Evolutionary conservation across 2,113 vertebrate species (phyloP), one percentile per base, ranked within the genome.

Genomic region (Pheucticus melanocephalus): DNA sequence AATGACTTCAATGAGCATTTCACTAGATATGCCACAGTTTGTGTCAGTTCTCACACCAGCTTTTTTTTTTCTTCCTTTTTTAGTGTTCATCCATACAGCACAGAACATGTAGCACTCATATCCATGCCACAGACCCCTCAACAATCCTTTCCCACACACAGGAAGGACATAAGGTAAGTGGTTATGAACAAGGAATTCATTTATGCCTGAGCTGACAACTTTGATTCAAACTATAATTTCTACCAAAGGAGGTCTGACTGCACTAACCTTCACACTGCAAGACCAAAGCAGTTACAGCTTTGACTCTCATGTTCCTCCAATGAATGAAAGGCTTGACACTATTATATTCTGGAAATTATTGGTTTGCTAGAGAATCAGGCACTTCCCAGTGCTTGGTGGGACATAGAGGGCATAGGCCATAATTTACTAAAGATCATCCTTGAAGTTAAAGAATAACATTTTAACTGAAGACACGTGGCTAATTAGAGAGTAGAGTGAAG

Each of bases 71-170:
- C 8, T 56, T 2, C 7, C 4, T 40, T 30, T 30, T 63, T 39
- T 33, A 48, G 12, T 5, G 15, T 4, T 84, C n/a, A 78, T 13
- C 33, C 20, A 31, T 40, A 63, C 12, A 15, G 12, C 53, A 75
- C 31, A 47, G 30, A 76, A 70, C 5, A 47, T 0, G 0, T 1
- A 8, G 27, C 11, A 64, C 13, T 73, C 61, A 37, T 14, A 11
- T 10, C 48, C 23, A 30, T 14, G 45, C 7, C 27, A 82, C 28
- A 86, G 44, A 44, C 6, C 6, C 17, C 21, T 47, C 60, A 40
- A 35, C 6, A 80, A 86, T 48, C 25, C 47, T 84, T 6, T 66
- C 21, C 35, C 39, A 60, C 33, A 19, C 19, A 48, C 4, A 44
- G 3, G 24, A 78, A 54, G 5, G 14, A 66, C 5, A 4, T 33